Evolutionary conservation across 2,797 vertebrate species (phyloP).

Genomic region (Dallia pectoralis): DNA sequence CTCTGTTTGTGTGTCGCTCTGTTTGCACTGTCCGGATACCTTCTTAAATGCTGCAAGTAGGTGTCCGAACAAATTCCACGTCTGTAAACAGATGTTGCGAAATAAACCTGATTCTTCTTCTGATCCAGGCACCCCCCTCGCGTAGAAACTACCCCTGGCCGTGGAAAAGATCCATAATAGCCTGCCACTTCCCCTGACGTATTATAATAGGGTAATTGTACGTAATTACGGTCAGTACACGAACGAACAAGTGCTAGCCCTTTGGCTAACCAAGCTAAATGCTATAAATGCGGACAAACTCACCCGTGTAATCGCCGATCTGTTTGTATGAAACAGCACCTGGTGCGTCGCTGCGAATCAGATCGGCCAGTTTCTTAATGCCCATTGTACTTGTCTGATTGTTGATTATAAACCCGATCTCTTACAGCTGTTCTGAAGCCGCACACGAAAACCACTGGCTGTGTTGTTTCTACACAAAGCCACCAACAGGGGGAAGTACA

Average conservation of each 20-base stretch:
- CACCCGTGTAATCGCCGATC: conserved; percentile 75
- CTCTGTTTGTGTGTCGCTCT: too few species aligned
- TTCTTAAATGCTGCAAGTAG: too few species aligned
- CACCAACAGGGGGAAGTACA: background rate
- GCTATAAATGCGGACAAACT: background rate
- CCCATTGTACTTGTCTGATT: conserved; percentile 61
- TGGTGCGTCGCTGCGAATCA: conserved; percentile 68
- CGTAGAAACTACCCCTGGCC: too few species aligned
- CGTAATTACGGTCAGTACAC: too few species aligned
- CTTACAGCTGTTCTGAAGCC: background rate
- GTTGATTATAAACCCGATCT: background rate
- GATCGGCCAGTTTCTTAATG: conserved; percentile 71
- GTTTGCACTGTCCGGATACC: too few species aligned
- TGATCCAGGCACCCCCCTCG: too few species aligned
- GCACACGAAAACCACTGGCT: background rate
- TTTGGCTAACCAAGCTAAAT: background rate
- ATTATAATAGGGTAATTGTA: too few species aligned
- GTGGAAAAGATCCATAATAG: too few species aligned
- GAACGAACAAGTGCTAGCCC: background rate
- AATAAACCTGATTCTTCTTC: too few species aligned
- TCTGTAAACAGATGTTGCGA: too few species aligned
- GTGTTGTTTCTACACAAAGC: background rate
- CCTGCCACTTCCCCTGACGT: too few species aligned
- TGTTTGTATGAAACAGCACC: conserved; percentile 61
- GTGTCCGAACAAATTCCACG: too few species aligned